Base-by-base conservation (phyloP, 2,113 vertebrate genomes). In the Engraulis encrasicolus region DNA sequence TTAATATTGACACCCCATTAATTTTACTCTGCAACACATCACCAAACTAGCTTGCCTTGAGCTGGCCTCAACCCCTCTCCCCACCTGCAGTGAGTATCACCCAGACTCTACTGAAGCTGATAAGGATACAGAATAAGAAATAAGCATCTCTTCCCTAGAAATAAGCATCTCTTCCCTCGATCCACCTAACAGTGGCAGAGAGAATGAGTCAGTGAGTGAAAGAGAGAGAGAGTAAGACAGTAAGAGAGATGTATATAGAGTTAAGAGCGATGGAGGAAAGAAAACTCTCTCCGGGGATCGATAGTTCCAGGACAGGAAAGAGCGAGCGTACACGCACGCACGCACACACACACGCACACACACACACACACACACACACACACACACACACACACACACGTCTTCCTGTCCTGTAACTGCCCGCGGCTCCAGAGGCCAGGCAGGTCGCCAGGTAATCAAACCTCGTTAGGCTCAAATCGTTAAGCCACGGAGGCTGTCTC, bases 231-330 rank as follows among this genome's bases (percentile, higher is more conserved):
- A 20, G 52, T 27, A 23, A 66, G 58, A 66, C 0, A 27, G 58
- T 27, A 23, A 66, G 58, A 66, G 23, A 61, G 54, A 61, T n/a
- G n/a, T n/a, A n/a, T n/a, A n/a, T n/a, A n/a, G n/a, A n/a, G n/a
- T n/a, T n/a, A n/a, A n/a, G n/a, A n/a, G n/a, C n/a, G n/a, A n/a
- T n/a, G n/a, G 23, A 66, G 31, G 58, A 66, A 23, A 66, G 11
- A 66, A 66, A 66, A 66, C 58, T 66, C 58, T 6, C 7, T 31
- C 58, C n/a, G 7, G 0, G 23, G 58, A 66, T 54, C 50, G 17
- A 81, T 81, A 81, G 80, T 12, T 66, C 58, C 58, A 66, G 23
- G 23, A 2, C 23, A n/a, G n/a, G n/a, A n/a, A n/a, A n/a, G n/a
- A n/a, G 27, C 2, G 58, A 66, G 58, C 58, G 6, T 23, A 20